Evolutionary conservation across 1,140 invertebrate species (phyloP).

Genomic region (Drosophila ohnishii): DNA sequence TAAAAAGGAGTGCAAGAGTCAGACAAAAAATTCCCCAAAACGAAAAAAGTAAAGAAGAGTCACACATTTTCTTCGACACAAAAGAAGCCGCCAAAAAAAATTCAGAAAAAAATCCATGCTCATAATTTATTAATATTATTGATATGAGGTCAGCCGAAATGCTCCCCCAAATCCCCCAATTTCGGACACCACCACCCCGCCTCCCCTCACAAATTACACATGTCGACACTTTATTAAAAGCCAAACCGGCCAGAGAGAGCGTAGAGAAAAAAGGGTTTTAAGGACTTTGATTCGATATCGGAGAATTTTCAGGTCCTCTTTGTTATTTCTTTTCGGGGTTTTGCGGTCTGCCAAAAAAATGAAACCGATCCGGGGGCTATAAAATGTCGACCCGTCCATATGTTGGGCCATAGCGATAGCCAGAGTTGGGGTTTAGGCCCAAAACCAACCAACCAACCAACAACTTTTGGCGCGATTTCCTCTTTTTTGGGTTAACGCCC

Average conservation of each 20-base stretch:
- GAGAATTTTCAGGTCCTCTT: constrained; percentile 36
- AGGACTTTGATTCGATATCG: constrained; percentile 66
- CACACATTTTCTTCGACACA: constrained; percentile 43
- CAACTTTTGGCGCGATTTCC: constrained; percentile 64
- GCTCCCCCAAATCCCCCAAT: constrained; percentile 7
- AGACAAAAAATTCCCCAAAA: constrained; percentile 7
- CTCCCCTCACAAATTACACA: constrained; percentile 75
- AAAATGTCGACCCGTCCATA: constrained; percentile 75
- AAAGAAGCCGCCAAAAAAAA: constrained; percentile 17
- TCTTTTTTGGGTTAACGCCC: constrained; percentile 55
- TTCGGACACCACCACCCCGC: constrained; percentile 5
- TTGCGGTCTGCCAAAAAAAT: constrained; percentile 62
- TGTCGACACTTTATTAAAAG: constrained; percentile 80
- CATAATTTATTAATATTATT: constrained; percentile 78
- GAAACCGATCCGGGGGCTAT: constrained; percentile 71
- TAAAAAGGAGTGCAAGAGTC: constrained; percentile 37
- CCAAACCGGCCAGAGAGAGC: neutral
- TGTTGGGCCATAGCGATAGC: constrained; percentile 35
- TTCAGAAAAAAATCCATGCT: constrained; percentile 31
- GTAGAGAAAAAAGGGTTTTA: constrained; percentile 42
- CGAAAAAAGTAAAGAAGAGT: constrained; percentile 1
- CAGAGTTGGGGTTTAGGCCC: constrained; percentile 26
- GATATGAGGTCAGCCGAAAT: constrained; percentile 41
- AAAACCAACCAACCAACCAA: constrained; percentile 12
- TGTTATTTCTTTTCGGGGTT: constrained; percentile 28